A percentile compares a stretch with the other conserved stretches of the same genome.
phyloP scores from a whole-genome alignment of 2,888 invertebrate genomes.

The Tipula unca region DNA sequence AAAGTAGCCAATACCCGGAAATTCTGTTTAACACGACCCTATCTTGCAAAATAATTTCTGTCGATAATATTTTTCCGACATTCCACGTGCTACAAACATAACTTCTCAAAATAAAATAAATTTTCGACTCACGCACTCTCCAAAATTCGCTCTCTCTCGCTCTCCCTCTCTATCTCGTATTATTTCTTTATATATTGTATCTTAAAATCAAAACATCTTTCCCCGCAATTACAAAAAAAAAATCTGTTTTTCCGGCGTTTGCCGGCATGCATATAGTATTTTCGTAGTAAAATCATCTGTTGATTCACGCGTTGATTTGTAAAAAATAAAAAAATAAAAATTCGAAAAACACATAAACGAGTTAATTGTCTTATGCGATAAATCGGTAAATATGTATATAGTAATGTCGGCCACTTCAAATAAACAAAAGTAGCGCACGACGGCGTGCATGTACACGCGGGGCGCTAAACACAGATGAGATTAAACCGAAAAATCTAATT shows the following conservation, averaged over 20 bases:
- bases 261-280: background rate
- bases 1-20: too few species aligned
- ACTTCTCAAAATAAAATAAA: background rate
- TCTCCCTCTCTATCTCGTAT: background rate
- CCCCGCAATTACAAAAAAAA: background rate
- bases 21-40: background rate
- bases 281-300: background rate
- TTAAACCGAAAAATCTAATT: background rate
- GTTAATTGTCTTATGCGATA: background rate
- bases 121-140: background rate
- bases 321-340: background rate
- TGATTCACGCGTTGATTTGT: background rate
- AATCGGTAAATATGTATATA: background rate
- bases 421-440: background rate
- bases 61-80: background rate
- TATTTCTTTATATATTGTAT: background rate
- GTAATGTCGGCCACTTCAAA: background rate
- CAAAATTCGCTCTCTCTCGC: background rate
- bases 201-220: background rate
- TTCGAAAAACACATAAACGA: background rate
- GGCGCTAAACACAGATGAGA: background rate
- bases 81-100: background rate
- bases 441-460: background rate
- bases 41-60: too few species aligned
- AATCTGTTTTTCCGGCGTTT: background rate